Conservation (phyloP, 2,888 invertebrate species). For the Synanthedon andrenaeformis region DNA sequence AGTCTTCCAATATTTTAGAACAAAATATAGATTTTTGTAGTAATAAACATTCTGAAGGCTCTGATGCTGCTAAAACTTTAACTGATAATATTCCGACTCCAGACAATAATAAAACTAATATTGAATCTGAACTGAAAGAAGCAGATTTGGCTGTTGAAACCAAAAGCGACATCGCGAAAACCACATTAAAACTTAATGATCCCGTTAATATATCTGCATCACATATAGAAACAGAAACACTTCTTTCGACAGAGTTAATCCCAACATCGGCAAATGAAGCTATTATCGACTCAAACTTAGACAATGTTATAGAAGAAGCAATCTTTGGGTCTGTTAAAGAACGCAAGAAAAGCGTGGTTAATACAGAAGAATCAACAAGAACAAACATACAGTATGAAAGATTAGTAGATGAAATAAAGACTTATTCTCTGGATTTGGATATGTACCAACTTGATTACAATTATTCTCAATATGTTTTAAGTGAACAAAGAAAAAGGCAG, state of each 20-base stretch:
- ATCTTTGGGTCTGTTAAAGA: constrained; percentile 75
- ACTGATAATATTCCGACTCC: constrained; percentile 1
- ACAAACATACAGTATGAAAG: constrained; percentile 35
- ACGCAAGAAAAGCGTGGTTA: constrained; percentile 34
- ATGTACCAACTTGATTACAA: constrained; percentile 39
- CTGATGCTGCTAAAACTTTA: background rate
- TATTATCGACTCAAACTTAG: constrained; percentile 21
- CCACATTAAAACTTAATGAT: background rate
- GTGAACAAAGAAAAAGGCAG: constrained; percentile 11
- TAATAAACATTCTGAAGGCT: background rate
- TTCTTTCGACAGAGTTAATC: background rate
- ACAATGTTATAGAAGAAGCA: constrained; percentile 56
- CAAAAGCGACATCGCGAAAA: background rate
- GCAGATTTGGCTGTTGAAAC: background rate
- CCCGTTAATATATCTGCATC: background rate
- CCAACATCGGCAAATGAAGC: background rate
- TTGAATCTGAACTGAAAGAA: background rate
- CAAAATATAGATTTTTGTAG: background rate
- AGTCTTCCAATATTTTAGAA: constrained; percentile 27
- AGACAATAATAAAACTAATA: background rate
- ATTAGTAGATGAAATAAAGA: constrained; percentile 44
- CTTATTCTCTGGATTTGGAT: constrained; percentile 42
- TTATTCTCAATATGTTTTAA: constrained; percentile 30
- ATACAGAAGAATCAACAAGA: constrained; percentile 7
- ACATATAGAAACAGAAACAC: constrained; percentile 2